phyloP scores from a whole-genome alignment of 2,888 invertebrate species.

The Leptopilina myrica region DNA sequence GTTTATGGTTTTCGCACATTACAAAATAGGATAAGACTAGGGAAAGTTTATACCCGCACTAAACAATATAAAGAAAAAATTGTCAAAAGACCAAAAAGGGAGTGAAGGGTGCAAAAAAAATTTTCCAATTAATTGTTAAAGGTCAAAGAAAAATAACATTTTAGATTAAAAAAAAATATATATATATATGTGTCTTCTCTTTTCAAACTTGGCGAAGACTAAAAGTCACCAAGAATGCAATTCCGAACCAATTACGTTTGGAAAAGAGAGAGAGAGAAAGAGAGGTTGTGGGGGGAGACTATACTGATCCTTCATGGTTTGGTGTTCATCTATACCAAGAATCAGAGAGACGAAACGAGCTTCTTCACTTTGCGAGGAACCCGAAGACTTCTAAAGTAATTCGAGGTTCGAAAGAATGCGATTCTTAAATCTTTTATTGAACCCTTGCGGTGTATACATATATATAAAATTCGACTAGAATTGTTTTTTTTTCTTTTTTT shows the following conservation, averaged over 20 bases:
- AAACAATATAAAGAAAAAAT: no score
- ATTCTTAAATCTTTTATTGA: slow-evolving; percentile 55
- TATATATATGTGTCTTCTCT: background rate
- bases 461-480: background rate
- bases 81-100: no score
- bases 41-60: no score
- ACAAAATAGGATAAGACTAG: no score
- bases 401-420: slow-evolving; percentile 56
- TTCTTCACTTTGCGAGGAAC: slow-evolving; percentile 47
- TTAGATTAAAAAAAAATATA: slow-evolving; percentile 42
- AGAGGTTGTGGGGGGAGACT: slow-evolving; percentile 45
- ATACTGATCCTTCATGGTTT: slow-evolving; percentile 48
- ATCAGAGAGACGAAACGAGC: slow-evolving; percentile 52
- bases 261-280: no score
- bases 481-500: slow-evolving; percentile 6
- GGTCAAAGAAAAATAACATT: slow-evolving; percentile 43
- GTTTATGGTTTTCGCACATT: slow-evolving; percentile 7
- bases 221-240: slow-evolving; percentile 71
- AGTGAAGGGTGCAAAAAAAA: no score
- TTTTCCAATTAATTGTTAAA: slow-evolving; percentile 28
- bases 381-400: slow-evolving; percentile 54
- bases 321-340: slow-evolving; percentile 52
- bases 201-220: slow-evolving; percentile 46
- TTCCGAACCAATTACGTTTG: slow-evolving; percentile 71
- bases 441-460: slow-evolving; percentile 21